Evolutionary conservation across 2,113 vertebrate genomes (phyloP).

Genomic region (Gopherus evgoodei): DNA sequence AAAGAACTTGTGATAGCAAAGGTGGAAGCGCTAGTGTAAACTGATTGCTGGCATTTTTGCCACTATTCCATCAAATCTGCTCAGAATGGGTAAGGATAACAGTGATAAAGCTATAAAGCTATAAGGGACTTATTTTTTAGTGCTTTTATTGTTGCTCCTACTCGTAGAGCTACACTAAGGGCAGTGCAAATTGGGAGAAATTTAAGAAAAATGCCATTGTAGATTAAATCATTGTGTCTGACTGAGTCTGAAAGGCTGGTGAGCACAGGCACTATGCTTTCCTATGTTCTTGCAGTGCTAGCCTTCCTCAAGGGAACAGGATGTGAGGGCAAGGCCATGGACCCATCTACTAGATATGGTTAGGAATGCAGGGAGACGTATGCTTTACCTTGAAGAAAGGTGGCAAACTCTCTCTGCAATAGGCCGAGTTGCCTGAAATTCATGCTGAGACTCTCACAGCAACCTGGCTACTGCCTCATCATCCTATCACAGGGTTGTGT

Average conservation of each 20-base stretch:
- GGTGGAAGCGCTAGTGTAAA: not conserved
- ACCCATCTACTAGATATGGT: too few relatives aligned
- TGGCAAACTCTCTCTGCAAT: not conserved
- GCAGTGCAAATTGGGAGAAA: not conserved
- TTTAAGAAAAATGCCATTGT: not conserved
- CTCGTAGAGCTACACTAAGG: not conserved
- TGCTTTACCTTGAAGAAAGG: not conserved
- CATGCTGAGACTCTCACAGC: not conserved
- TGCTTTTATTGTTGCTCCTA: not conserved
- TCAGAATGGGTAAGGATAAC: not conserved
- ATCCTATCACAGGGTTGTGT: too few relatives aligned
- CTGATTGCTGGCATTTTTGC: not conserved
- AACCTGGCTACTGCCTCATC: not conserved
- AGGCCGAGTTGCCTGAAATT: not conserved
- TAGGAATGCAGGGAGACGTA: too few relatives aligned
- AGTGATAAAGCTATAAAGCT: not conserved
- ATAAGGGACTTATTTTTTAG: not conserved
- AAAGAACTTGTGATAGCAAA: not conserved
- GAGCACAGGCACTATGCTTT: not conserved
- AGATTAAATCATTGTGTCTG: not conserved
- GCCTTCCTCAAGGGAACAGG: too few relatives aligned
- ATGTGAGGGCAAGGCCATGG: too few relatives aligned
- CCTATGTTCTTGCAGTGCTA: too few relatives aligned
- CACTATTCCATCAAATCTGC: not conserved
- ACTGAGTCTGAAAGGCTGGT: not conserved